These are phyloP conservation scores for Alethe castanea DNA, from an alignment of 2,113 vertebrate genomes.

Conservation along the genomic window DNA sequence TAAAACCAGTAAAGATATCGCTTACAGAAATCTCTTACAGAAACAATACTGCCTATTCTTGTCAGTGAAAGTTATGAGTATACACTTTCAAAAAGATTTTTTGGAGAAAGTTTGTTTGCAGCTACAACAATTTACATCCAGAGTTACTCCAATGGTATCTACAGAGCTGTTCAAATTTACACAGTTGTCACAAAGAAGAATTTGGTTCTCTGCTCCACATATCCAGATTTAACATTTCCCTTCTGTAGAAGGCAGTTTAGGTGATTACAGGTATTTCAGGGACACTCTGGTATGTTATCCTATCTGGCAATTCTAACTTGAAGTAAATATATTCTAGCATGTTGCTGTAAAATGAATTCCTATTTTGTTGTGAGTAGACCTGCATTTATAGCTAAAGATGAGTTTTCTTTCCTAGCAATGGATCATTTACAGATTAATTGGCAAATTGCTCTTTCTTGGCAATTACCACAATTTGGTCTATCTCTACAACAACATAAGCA, in stretches of 20 bases:
- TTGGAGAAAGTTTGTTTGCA: neutral
- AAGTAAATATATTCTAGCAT: neutral
- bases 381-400: neutral
- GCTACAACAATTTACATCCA: neutral
- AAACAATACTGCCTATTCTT: neutral
- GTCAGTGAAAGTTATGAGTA: neutral
- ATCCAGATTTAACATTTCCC: neutral
- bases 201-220: neutral
- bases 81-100: neutral
- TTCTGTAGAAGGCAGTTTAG: neutral
- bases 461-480: neutral
- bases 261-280: neutral
- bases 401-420: neutral
- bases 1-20: neutral
- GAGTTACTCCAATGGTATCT: neutral
- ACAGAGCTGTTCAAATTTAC: neutral
- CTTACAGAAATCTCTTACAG: neutral
- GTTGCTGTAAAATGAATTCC: neutral
- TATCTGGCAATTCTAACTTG: neutral
- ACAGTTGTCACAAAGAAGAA: neutral
- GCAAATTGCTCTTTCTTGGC: neutral
- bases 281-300: neutral
- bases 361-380: neutral
- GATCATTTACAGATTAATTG: neutral
- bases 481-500: neutral